Evolutionary conservation across 2,797 vertebrate genomes (phyloP).

Genomic region (Rhynchonycteris naso): DNA sequence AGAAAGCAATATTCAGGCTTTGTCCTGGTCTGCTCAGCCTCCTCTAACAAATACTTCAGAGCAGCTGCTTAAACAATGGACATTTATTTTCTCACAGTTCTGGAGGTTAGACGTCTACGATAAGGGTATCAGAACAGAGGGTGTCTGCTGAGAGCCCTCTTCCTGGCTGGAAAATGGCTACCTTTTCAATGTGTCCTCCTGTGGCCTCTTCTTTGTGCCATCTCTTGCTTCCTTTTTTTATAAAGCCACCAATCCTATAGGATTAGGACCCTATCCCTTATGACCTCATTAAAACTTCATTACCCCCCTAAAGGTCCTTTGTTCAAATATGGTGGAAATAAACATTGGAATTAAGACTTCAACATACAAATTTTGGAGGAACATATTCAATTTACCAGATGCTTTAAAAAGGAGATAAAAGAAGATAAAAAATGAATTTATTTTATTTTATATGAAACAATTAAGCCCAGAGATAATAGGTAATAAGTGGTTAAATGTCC

Average conservation of each 20-base stretch:
- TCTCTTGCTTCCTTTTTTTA: not conserved
- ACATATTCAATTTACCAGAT: not conserved
- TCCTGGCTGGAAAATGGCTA: rapidly evolving
- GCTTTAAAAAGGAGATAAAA: not conserved
- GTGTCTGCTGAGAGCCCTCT: no score
- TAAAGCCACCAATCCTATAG: not conserved
- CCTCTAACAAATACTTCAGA: rapidly evolving
- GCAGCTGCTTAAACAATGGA: not conserved
- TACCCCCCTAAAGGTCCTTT: not conserved
- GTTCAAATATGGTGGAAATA: not conserved
- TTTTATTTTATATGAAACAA: not conserved
- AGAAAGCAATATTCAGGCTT: rapidly evolving
- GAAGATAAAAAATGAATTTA: not conserved
- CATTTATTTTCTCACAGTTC: no score
- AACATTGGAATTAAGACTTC: not conserved
- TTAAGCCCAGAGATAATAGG: not conserved
- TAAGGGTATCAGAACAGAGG: rapidly evolving
- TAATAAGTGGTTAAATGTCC: not conserved
- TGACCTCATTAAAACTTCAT: not conserved
- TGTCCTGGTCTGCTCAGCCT: not conserved
- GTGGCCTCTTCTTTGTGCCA: not conserved
- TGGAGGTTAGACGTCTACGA: not conserved
- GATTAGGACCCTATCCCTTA: not conserved
- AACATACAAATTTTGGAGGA: not conserved
- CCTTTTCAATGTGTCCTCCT: not conserved